Conservation (phyloP, 2,797 vertebrate genomes). For the Cyprinodon diabolis region DNA sequence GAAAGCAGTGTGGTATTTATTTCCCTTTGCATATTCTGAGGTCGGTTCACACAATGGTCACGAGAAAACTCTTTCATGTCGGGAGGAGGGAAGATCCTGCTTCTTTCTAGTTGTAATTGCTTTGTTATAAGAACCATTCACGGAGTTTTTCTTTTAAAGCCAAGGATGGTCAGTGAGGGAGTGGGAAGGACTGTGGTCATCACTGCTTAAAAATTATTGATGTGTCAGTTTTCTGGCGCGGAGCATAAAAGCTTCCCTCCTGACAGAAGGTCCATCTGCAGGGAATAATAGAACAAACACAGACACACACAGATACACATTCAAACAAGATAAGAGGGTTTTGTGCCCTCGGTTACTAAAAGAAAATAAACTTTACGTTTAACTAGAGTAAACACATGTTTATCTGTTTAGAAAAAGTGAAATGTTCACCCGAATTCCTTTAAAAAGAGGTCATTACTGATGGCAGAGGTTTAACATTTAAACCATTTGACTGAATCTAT, state of each 20-base stretch:
- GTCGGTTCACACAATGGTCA: conserved; percentile 28
- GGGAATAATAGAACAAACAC: conserved; percentile 72
- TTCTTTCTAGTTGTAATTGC: conserved; percentile 51
- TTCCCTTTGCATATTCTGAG: conserved; percentile 49
- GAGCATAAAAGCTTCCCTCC: conserved; percentile 53
- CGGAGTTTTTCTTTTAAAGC: conserved; percentile 11
- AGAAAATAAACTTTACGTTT: conserved; percentile 14
- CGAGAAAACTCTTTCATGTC: conserved; percentile 47
- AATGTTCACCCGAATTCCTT: conserved; percentile 14
- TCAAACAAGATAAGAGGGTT: conserved; percentile 1
- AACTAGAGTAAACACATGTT: conserved; percentile 9
- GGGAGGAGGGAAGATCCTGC: conserved; percentile 36
- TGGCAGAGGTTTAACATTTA: conserved; percentile 13
- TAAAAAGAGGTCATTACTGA: background rate
- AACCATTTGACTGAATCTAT: conserved; percentile 3
- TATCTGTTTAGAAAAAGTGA: conserved; percentile 11
- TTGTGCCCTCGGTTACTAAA: background rate
- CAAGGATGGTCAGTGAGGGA: conserved; percentile 23
- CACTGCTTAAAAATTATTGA: conserved; percentile 47
- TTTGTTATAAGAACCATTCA: conserved; percentile 64
- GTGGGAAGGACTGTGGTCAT: conserved; percentile 17
- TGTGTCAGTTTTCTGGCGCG: conserved; percentile 60
- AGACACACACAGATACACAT: conserved; percentile 14
- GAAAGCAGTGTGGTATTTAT: conserved; percentile 56
- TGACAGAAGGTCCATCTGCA: conserved; percentile 82